Conservation (phyloP, 2,888 invertebrate species). For the Apotomis betuletana region DNA sequence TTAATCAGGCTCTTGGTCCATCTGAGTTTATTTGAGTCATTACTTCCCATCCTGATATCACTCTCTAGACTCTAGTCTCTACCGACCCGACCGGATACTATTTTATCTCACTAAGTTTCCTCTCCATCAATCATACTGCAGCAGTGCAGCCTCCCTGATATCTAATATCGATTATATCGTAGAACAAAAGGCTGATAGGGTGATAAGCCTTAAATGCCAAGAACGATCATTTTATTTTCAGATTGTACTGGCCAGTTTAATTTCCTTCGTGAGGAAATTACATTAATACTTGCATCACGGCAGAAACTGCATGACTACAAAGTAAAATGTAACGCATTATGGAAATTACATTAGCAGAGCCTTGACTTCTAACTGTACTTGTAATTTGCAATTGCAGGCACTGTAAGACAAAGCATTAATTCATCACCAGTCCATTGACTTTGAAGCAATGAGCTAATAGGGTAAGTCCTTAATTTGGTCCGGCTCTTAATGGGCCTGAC, state of each 20-base stretch:
- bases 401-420: conserved; percentile 11
- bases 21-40: too few species aligned
- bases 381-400: conserved; percentile 1
- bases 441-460: conserved; percentile 10
- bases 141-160: too few species aligned
- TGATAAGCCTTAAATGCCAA: too few species aligned
- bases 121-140: too few species aligned
- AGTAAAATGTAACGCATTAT: not conserved
- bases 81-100: too few species aligned
- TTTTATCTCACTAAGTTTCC: too few species aligned
- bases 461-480: conserved; percentile 17
- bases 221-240: too few species aligned
- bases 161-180: too few species aligned
- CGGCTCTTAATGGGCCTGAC: conserved; percentile 25
- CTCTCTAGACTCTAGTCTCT: too few species aligned
- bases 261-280: not conserved
- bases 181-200: too few species aligned
- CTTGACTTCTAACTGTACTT: not conserved
- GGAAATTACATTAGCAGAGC: not conserved
- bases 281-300: not conserved
- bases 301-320: not conserved
- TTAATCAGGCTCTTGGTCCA: too few species aligned
- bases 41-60: too few species aligned
- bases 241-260: not conserved
- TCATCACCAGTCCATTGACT: conserved; percentile 1